Conservation (phyloP, 2,797 vertebrate species). For the Chloroceryle inda region DNA sequence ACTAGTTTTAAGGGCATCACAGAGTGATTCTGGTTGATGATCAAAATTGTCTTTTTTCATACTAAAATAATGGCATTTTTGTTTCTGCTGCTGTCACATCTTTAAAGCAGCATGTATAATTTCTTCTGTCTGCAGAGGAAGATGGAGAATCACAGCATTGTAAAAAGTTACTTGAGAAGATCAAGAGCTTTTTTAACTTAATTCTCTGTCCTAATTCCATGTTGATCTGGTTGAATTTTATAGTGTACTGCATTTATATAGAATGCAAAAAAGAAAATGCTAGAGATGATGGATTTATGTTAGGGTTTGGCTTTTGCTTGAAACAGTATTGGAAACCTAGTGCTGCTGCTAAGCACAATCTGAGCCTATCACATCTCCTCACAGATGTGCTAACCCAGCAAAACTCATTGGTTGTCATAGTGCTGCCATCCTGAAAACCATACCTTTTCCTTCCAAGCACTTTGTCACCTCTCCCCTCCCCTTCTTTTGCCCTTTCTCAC, state of each 20-base stretch:
- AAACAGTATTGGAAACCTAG: neutral
- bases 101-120: neutral
- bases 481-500: conserved; percentile 1
- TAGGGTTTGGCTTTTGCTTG: neutral
- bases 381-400: neutral
- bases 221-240: neutral
- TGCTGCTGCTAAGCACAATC: neutral
- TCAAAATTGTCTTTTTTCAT: neutral
- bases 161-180: neutral
- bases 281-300: neutral
- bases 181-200: neutral
- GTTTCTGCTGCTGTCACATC: neutral
- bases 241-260: neutral
- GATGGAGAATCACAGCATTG: neutral
- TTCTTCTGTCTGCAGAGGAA: neutral
- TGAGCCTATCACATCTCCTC: neutral
- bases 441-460: neutral
- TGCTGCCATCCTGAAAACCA: neutral
- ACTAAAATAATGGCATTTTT: neutral
- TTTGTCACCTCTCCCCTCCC: neutral
- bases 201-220: neutral
- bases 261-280: neutral
- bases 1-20: neutral
- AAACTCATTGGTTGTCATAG: neutral
- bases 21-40: neutral